Percentiles rank a stretch among this genome's conserved stretches.
These are phyloP conservation scores for Tachina lurida DNA, from an alignment of 2,888 invertebrate genomes.

Conservation along the genomic window DNA sequence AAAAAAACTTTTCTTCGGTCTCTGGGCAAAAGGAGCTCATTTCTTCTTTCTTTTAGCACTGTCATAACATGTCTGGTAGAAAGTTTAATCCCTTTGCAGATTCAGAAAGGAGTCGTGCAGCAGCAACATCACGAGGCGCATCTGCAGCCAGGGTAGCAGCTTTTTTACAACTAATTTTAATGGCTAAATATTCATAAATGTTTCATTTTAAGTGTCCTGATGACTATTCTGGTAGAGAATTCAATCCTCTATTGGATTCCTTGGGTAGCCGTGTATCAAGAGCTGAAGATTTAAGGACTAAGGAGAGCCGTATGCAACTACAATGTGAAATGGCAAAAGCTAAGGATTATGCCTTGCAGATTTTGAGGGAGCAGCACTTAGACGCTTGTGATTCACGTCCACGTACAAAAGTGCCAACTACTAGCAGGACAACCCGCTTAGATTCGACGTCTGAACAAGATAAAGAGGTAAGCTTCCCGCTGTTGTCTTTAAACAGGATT, in stretches of 20 bases:
- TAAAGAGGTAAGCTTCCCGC: neutral
- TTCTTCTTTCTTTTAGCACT: too few relatives aligned
- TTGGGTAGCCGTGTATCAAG: neutral
- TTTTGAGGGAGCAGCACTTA: neutral
- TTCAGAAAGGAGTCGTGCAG: too few relatives aligned
- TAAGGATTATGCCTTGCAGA: constrained; percentile 20
- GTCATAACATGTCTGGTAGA: too few relatives aligned
- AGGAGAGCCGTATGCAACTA: neutral
- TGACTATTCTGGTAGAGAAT: neutral
- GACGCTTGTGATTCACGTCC: neutral
- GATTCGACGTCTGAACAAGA: neutral
- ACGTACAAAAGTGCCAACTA: neutral
- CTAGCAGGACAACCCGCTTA: neutral
- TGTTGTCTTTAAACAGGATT: too few relatives aligned
- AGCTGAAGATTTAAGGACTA: neutral
- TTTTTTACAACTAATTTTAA: neutral
- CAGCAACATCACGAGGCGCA: too few relatives aligned
- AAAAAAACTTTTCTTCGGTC: too few relatives aligned
- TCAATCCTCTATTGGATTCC: neutral
- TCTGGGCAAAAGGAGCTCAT: too few relatives aligned
- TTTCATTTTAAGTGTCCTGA: neutral
- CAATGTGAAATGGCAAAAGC: constrained; percentile 44
- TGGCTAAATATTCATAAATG: neutral
- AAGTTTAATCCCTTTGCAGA: too few relatives aligned
- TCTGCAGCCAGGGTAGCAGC: neutral